Evolutionary conservation across 2,888 invertebrate genomes (phyloP).

Genomic region (Heliconius erato): DNA sequence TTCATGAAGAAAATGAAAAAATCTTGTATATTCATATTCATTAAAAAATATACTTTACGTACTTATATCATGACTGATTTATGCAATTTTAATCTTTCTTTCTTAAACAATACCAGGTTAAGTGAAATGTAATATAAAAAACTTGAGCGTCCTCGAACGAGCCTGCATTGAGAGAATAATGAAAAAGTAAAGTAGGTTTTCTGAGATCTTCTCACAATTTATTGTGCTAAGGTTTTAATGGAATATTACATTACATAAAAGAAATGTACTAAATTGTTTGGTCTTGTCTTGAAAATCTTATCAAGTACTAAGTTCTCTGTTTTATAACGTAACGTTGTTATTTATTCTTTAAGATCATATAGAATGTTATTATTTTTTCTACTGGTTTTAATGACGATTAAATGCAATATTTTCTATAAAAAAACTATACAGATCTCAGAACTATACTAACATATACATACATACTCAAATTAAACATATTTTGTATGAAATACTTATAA

Average conservation of each 20-base stretch:
- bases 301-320: neutral
- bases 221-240: constrained; percentile 18
- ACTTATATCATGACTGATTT: neutral
- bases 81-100: neutral
- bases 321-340: too few relatives aligned
- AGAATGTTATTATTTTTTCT: too few relatives aligned
- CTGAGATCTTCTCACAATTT: constrained; percentile 11
- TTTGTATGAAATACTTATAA: too few relatives aligned
- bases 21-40: too few relatives aligned
- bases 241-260: constrained; percentile 18
- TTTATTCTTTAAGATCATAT: too few relatives aligned
- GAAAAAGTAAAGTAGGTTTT: constrained; percentile 25
- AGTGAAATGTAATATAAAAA: constrained; percentile 16
- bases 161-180: constrained; percentile 14
- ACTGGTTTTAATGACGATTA: too few relatives aligned
- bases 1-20: too few relatives aligned
- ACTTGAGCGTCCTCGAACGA: constrained; percentile 1
- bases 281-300: neutral
- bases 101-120: neutral
- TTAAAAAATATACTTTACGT: too few relatives aligned
- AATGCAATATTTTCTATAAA: too few relatives aligned
- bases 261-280: constrained; percentile 1
- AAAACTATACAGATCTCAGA: too few relatives aligned
- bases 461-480: too few relatives aligned
- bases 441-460: too few relatives aligned